Evolutionary conservation across 2,888 invertebrate genomes (phyloP), one percentile per base, ranked within the genome.

Genomic region (Myopa testacea): DNA sequence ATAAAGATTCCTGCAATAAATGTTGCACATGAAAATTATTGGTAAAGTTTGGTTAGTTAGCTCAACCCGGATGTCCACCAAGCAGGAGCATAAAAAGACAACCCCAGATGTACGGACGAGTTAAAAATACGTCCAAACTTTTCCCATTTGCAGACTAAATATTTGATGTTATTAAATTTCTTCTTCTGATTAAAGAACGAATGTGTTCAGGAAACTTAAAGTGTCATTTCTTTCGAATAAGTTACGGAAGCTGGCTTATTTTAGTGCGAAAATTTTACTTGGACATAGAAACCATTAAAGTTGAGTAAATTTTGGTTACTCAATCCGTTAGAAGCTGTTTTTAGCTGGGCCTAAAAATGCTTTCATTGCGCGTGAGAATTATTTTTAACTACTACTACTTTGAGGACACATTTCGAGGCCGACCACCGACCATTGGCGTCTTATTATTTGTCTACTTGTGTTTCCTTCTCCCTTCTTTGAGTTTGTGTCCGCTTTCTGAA

Each of bases 1-100:
- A 67, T 78, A 82, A 79, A 80, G 80, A 70, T 74, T 67, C 55
- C 76, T 68, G 65, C 78, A 78, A 78, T 76, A 76, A 76, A 75
- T 75, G 74, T 68, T 75, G 75, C 68, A 75, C 75, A 75, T 40
- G 40, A 75, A 76, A 78, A 78, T 78, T 78, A 79, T 77, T 79
- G 79, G 65, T 69, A 79, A 77, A 77, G 75, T 79, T 79, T 77
- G 67, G 67, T 74, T n/a, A 50, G 75, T 71, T 75, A 38, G 60
- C 50, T 19, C 38, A n/a, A 62, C 60, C 26, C 81, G 81, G 78
- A 82, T 78, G 65, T 65, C 62, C 58, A 77, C 77, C 75, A 37
- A 75, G n/a, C 52, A 75, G 37, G n/a, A 19, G 45, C 14, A n/a
- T 14, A 50, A 50, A 8, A 70, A 16, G 55, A 34, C 52, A 34